Conservation (phyloP, 2,113 vertebrate genomes). For the Anoplopoma fimbria region DNA sequence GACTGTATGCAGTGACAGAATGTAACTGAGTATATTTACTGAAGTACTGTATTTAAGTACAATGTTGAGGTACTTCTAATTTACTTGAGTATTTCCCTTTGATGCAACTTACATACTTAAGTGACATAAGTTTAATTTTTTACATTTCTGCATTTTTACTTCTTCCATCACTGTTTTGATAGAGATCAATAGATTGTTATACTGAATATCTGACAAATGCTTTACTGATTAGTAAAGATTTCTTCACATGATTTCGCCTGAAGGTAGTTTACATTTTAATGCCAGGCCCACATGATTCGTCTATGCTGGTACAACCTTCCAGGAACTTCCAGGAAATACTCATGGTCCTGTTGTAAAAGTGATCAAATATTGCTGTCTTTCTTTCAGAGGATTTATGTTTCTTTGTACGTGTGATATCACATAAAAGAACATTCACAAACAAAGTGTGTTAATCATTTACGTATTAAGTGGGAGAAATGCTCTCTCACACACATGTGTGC, state of each 20-base stretch:
- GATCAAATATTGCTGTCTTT: not conserved
- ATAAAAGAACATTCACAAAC: not conserved
- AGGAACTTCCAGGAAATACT: constrained; percentile 2
- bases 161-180: no score
- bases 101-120: not conserved
- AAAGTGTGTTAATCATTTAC: not conserved
- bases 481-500: not conserved
- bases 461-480: not conserved
- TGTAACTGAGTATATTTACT: no score
- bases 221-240: no score
- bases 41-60: not conserved
- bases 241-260: no score
- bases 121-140: no score
- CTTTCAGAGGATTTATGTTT: not conserved
- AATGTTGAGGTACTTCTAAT: not conserved
- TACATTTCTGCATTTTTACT: no score
- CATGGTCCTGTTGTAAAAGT: not conserved
- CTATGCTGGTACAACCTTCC: not conserved
- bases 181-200: no score
- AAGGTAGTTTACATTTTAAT: no score
- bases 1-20: no score
- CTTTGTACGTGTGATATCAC: no score
- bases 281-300: no score
- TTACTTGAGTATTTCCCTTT: not conserved
- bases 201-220: no score